Evolutionary conservation across 2,888 invertebrate genomes (phyloP).

Genomic region (Andrena flavipes): DNA sequence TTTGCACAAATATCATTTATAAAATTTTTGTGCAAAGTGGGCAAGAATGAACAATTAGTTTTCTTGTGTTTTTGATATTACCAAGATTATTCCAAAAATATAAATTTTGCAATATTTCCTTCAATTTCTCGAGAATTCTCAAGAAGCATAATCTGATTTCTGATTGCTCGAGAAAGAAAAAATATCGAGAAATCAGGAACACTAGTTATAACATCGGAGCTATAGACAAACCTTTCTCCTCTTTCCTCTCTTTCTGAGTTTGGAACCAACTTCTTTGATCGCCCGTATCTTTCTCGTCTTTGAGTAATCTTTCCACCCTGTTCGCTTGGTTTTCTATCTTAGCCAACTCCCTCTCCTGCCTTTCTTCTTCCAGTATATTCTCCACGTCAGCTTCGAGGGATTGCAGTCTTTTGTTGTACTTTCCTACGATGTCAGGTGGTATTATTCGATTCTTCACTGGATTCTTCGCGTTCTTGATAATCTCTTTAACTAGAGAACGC

Average conservation of each 20-base stretch:
- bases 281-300: slow-evolving; percentile 84
- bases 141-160: too few species aligned
- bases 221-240: slow-evolving; percentile 88
- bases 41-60: too few species aligned
- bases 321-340: slow-evolving; percentile 94
- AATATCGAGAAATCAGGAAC: too few species aligned
- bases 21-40: too few species aligned
- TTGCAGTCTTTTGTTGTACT: slow-evolving; percentile 91
- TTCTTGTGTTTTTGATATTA: too few species aligned
- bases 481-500: slow-evolving; percentile 95
- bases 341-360: slow-evolving; percentile 92
- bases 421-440: slow-evolving; percentile 94
- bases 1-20: too few species aligned
- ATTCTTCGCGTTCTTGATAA: slow-evolving; percentile 93
- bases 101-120: too few species aligned
- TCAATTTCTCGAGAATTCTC: too few species aligned
- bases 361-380: slow-evolving; percentile 93
- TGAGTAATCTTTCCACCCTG: slow-evolving; percentile 88
- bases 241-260: slow-evolving; percentile 90
- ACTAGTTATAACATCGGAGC: neutral
- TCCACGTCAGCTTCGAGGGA: slow-evolving; percentile 93
- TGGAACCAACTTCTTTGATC: slow-evolving; percentile 93
- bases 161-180: too few species aligned
- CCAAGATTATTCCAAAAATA: too few species aligned
- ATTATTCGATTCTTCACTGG: slow-evolving; percentile 95